Base-by-base conservation (phyloP, 2,113 vertebrate genomes). In the Fulmarus glacialis region DNA sequence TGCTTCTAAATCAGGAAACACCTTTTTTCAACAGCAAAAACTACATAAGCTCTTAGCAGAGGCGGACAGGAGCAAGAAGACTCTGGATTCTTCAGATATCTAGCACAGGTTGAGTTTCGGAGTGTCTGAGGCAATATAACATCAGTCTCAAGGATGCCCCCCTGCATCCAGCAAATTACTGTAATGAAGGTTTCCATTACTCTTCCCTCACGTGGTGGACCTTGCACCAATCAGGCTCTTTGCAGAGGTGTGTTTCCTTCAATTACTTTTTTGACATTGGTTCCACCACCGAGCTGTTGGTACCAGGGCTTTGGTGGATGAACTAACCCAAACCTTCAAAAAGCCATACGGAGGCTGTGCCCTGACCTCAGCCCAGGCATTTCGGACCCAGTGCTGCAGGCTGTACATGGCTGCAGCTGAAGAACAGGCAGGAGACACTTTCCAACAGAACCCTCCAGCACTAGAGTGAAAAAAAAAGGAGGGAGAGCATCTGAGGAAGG, bases 291-390 rank as follows among this genome's bases (percentile, higher is more conserved):
- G 17, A 32, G 22, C 38, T 68, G 43, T 48, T 30, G 21, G 21
- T 63, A 27, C 15, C 16, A 62, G 15, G 18, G 27, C 7, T 81
- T 87, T 55, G 29, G 59, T 23, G 34, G 21, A 47, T 32, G 47
- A 81, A 48, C 24, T 62, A 32, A 56, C 5, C 10, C 11, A 43
- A 48, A 50, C 22, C 36, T 88, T 58, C 42, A 27, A 29, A n/a
- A 36, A 48, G 6, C 3, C n/a, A 8, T 12, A 40, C 0, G 1
- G 12, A 59, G 11, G 4, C 6, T 30, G 22, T 64, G 58, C 32
- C 64, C 30, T 19, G 42, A 63, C 36, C 5, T 38, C 43, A 50
- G 22, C 12, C 30, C 36, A 21, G 5, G 36, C 32, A 36, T 24
- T 92, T 62, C 0, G 1, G 30, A 53, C 21, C 14, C 21, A 34